Base-by-base conservation (phyloP, 2,888 invertebrate genomes). In the Cheilosia scutellata region DNA sequence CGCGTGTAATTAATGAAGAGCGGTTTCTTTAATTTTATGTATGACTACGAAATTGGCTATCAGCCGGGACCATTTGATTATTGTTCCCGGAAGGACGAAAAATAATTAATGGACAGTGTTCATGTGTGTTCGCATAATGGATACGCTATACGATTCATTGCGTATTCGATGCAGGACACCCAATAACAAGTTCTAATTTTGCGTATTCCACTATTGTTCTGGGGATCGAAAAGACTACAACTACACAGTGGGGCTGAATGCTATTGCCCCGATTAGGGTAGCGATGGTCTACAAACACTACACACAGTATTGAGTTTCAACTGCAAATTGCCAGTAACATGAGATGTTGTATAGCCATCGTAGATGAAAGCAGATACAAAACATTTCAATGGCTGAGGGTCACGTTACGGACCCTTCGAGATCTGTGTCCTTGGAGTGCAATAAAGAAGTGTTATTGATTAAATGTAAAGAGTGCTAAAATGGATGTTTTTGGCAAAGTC, bases 21-120 rank as follows among this genome's bases (percentile, higher is more conserved):
- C 76, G 86, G 86, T 82, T 86, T 72, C 76, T 72, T 71, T 86
- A 86, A 86, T 86, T 86, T 80, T 82, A 72, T 72, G 82, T 86
- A 77, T 62, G 86, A 82, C 72, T 76, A 82, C 66, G 82, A 82
- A 86, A 84, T 82, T 86, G 86, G 72, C 76, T 77, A 80, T 86
- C 86, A 82, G 60, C 44, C 86, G 86, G 72, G 86, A 76, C 76
- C 76, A 68, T 86, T 82, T 82, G 86, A 86, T 82, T 86, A 86
- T 82, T 76, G 72, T 40, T 77, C 86, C 86, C 86, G 82, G 80
- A 86, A 82, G 86, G 60, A 72, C 55, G 72, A 77, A 82, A 76
- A 86, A 79, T 86, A 86, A 86, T 86, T 76, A 86, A 86, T 86
- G 66, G 57, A 20, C 75, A 70, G 29, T 58, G 65, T 51, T 42